These are phyloP conservation scores for Tor tambroides DNA, from an alignment of 2,113 vertebrate genomes.

Conservation along the genomic window DNA sequence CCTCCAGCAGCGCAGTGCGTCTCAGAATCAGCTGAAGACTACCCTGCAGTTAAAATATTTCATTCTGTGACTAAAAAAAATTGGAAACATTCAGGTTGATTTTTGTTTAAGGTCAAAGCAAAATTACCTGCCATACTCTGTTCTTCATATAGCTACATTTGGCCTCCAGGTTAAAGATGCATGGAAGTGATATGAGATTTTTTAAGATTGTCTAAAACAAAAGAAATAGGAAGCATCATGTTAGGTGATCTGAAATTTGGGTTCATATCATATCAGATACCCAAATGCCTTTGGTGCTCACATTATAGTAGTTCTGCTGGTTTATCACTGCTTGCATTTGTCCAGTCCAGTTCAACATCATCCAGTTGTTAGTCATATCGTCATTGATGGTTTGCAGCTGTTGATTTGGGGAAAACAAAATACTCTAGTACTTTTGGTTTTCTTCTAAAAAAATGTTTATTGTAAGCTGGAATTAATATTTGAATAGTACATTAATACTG, in stretches of 20 bases:
- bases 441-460: too few relatives aligned
- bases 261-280: background rate
- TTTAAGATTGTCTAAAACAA: slow-evolving; percentile 16
- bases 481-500: too few relatives aligned
- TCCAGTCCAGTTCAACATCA: fast-evolving
- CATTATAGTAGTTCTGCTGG: background rate
- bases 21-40: slow-evolving; percentile 51
- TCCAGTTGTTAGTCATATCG: fast-evolving
- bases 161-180: slow-evolving; percentile 59
- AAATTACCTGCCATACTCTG: background rate
- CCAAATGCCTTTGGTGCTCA: background rate
- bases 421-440: background rate
- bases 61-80: background rate
- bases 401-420: background rate
- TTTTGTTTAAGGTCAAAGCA: background rate
- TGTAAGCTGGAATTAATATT: background rate
- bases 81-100: background rate
- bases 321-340: background rate
- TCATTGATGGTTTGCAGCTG: background rate
- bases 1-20: slow-evolving; percentile 69
- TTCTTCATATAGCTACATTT: slow-evolving; percentile 48
- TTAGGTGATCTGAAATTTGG: background rate
- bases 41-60: slow-evolving; percentile 4
- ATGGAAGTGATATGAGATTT: slow-evolving; percentile 8
- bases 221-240: background rate